These are phyloP conservation scores for Hyposmocoma kahamanoa DNA, from an alignment of 1,140 invertebrate genomes.

Conservation along the genomic window DNA sequence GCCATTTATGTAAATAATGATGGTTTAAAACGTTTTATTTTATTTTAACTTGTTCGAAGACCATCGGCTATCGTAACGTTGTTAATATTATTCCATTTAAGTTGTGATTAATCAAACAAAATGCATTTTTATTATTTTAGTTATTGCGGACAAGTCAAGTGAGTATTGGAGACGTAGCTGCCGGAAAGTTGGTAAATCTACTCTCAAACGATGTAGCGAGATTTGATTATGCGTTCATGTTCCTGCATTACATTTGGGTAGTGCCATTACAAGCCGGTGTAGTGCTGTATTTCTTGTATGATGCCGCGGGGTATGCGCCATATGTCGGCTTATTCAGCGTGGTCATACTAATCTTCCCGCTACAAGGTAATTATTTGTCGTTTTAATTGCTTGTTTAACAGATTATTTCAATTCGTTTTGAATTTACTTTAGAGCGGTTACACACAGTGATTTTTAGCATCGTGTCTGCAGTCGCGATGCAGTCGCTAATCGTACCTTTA, in stretches of 20 bases:
- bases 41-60: too few species aligned
- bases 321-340: conserved; percentile 81
- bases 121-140: conserved; percentile 46
- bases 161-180: conserved; percentile 81
- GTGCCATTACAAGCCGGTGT: conserved; percentile 79
- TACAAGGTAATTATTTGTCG: conserved; percentile 75
- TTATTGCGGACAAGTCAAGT: conserved; percentile 77
- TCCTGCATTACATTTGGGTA: conserved; percentile 79
- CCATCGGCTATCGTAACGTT: too few species aligned
- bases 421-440: too few species aligned
- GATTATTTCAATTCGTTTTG: background rate
- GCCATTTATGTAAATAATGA: too few species aligned
- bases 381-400: background rate
- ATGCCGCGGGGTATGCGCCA: conserved; percentile 76
- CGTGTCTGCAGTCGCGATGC: too few species aligned
- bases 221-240: conserved; percentile 77
- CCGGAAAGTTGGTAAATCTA: conserved; percentile 89
- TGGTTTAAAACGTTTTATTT: too few species aligned
- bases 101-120: background rate
- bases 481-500: too few species aligned
- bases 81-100: too few species aligned
- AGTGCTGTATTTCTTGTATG: conserved; percentile 80
- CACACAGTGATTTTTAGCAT: too few species aligned
- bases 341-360: conserved; percentile 76
- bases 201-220: conserved; percentile 86